Evolutionary conservation across 2,888 invertebrate genomes (phyloP).

Genomic region (Laspeyria flexula): DNA sequence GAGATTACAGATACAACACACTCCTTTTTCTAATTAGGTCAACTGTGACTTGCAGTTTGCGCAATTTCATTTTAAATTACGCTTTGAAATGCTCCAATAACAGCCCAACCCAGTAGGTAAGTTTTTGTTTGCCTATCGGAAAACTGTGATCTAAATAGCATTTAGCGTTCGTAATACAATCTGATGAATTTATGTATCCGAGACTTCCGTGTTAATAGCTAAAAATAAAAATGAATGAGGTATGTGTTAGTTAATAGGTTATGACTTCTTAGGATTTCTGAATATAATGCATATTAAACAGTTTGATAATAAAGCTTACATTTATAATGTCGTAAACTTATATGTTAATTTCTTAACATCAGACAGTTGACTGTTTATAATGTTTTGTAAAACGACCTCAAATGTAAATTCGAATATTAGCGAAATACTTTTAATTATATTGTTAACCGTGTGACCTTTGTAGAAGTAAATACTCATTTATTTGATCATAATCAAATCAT

Average conservation of each 20-base stretch:
- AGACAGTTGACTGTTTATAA: no score
- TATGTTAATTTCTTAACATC: no score
- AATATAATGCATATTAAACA: constrained; percentile 12
- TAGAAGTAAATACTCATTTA: no score
- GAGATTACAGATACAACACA: neutral
- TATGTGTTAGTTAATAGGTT: constrained; percentile 4
- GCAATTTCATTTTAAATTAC: constrained; percentile 32
- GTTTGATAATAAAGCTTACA: constrained; percentile 10
- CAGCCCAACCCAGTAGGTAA: constrained; percentile 25
- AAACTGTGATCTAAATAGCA: constrained; percentile 34
- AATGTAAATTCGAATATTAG: no score
- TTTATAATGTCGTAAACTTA: no score
- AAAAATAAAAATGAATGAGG: constrained; percentile 33
- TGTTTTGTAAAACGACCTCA: no score
- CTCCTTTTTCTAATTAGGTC: constrained; percentile 23
- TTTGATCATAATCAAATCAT: no score
- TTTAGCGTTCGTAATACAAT: constrained; percentile 40
- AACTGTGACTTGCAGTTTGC: constrained; percentile 24
- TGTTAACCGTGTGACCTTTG: no score
- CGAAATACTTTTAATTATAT: no score
- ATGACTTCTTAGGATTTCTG: constrained; percentile 7
- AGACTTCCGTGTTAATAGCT: constrained; percentile 35
- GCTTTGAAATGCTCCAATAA: constrained; percentile 36
- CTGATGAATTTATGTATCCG: constrained; percentile 17
- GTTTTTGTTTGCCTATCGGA: constrained; percentile 32